A percentile compares a stretch with the other conserved stretches of the same genome.
phyloP scores from a whole-genome alignment of 2,113 vertebrate species.

The Psophia crepitans region DNA sequence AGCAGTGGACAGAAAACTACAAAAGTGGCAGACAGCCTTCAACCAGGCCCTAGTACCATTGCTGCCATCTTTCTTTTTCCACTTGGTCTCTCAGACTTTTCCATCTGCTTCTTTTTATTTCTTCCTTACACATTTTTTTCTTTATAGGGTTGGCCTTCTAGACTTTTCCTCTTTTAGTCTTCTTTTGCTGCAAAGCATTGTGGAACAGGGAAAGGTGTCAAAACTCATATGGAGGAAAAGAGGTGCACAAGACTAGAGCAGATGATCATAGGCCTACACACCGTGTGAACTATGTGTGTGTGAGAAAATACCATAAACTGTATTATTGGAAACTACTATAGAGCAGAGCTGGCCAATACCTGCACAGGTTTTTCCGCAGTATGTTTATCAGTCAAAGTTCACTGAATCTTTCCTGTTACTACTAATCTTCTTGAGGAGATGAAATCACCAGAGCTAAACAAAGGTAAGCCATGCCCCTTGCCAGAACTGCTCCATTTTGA shows the following conservation, averaged over 20 bases:
- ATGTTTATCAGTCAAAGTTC: not conserved
- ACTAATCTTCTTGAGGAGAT: not conserved
- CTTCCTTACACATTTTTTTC: not conserved
- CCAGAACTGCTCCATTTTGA: not conserved
- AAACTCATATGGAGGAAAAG: not conserved
- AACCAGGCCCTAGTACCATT: not conserved
- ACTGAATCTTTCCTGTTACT: not conserved
- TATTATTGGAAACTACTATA: not conserved
- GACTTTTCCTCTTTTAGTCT: not conserved
- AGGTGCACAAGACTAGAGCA: not conserved
- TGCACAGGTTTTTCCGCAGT: not conserved
- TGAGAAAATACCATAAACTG: not conserved
- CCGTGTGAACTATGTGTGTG: not conserved
- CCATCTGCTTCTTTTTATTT: not conserved
- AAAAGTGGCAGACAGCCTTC: not conserved
- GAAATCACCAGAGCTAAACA: not conserved
- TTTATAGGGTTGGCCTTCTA: not conserved
- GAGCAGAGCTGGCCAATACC: not conserved
- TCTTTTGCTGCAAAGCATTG: not conserved
- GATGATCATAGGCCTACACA: not conserved
- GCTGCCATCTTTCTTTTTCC: not conserved
- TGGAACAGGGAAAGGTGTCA: not conserved
- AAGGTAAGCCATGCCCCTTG: not conserved
- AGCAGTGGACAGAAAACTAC: not conserved
- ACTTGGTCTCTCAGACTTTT: not conserved